Base-by-base conservation (phyloP, 2,888 invertebrate species). In the Cremastinae sp. region DNA sequence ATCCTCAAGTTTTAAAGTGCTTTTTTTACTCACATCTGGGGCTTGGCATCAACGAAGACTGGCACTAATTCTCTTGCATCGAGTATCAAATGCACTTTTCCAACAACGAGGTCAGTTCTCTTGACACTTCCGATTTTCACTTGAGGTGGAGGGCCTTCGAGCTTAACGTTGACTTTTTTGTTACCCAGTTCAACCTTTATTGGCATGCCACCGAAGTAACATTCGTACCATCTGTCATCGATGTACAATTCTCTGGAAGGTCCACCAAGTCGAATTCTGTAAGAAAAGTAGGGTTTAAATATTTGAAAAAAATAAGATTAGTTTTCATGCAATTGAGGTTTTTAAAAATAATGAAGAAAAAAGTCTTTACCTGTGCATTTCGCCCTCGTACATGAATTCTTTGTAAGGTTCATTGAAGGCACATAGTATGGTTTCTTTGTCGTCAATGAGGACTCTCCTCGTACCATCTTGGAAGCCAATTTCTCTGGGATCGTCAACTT, bases 141-240 rank as follows among this genome's bases (percentile, higher is more conserved):
- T 90, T 96, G 96, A 0, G 99, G 99, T 2, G 97, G 94, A 0
- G 97, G 96, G 0, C 98, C 98, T 83, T 96, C 96, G 7, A 99
- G 91, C 84, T 96, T 94, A 0, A 99, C 92, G 51, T 93, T 91
- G 76, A 95, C 93, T n/a, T 94, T 92, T 76, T 94, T 93, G 0
- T 95, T 95, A 72, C 95, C 94, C 41, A 98, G 92, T 49, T 95
- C 94, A 8, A 98, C 94, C 0, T 93, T 93, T 56, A 97, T 93
- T 0, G 96, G 94, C 53, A 96, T 94, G 0, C 97, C 97, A 37
- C 96, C 97, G 88, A 99, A 99, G 89, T 95, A 96, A 83, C 97
- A 96, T 87, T 98, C 98, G 88, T 95, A 98, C 91, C 96, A 96
- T 75, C 94, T 92, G 7, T 95, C 95, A 87, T 99, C 96, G 56